Base-by-base conservation (phyloP, 2,888 invertebrate genomes). In the Agelastica alni region DNA sequence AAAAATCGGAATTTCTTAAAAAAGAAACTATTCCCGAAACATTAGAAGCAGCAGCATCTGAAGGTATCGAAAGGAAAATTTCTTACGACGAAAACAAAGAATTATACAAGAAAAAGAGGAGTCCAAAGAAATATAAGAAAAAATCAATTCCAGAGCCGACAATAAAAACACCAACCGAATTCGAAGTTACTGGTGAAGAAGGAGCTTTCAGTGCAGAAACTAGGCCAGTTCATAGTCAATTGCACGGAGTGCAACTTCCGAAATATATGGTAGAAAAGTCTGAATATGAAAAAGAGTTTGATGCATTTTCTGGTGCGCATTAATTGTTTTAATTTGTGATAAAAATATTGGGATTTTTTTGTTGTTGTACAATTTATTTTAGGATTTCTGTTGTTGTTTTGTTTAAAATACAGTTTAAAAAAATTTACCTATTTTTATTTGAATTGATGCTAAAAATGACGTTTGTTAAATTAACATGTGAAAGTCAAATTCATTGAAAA, bases 201-300 rank as follows among this genome's bases (percentile, higher is more conserved):
- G 85, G 84, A 10, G 83, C 84, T 22, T 85, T 81, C 73, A 85
- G 83, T 71, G 81, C 83, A n/a, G 87, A 87, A 69, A 86, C 87
- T 0, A 78, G 80, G 67, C 83, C 85, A 1, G 78, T 81, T 28
- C 87, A 83, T 68, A 87, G 87, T 65, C 82, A 84, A 58, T 71
- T 79, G 13, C 78, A 85, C 45, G 86, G 85, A 13, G 80, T 85
- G 10, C 81, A 83, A 26, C 73, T 88, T 58, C 88, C 88, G 1
- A 83, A 80, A 64, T 88, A 83, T 67, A 88, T 88, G 87, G 70
- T 87, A 49, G 79, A 82, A 53, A 82, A 81, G 72, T 85, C 87
- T 31, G 85, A 86, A 59, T 84, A 84, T 63, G 88, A 88, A 76
- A 78, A 78, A 66, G 81, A 84, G 54, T 87, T 87, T 70, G 87